These are phyloP conservation scores for Barbus barbus DNA, from an alignment of 2,113 vertebrate genomes.

Conservation along the genomic window DNA sequence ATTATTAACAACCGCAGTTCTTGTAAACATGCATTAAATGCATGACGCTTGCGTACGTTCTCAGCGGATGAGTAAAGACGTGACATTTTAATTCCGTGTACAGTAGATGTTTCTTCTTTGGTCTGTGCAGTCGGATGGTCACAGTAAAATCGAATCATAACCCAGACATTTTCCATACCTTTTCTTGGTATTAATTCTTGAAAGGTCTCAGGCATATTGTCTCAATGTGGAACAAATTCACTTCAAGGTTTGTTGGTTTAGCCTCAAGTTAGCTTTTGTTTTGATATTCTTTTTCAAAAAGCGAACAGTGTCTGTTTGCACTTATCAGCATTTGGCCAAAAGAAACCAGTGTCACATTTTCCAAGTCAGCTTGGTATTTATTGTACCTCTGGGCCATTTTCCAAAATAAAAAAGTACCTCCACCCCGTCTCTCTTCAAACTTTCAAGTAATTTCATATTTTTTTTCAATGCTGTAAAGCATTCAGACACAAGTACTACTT, in stretches of 20 bases:
- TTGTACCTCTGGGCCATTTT: slow-evolving; percentile 1
- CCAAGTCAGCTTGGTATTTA: slow-evolving; percentile 2
- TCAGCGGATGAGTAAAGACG: not conserved
- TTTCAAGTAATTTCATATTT: not conserved
- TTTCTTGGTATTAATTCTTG: not conserved
- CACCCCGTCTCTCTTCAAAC: not conserved
- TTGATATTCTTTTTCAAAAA: not conserved
- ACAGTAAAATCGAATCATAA: not conserved
- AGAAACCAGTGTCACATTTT: slow-evolving; percentile 25
- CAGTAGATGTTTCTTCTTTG: not conserved
- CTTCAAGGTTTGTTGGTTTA: slow-evolving; percentile 31
- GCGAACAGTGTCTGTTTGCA: not conserved
- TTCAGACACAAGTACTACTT: not conserved
- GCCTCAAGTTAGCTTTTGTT: slow-evolving; percentile 21
- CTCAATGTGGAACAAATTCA: slow-evolving; percentile 7
- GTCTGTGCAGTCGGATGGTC: not conserved
- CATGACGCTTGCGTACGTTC: not conserved
- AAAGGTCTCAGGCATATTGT: not conserved
- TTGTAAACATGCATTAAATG: not conserved
- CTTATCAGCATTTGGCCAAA: slow-evolving; percentile 35
- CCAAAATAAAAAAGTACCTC: not conserved
- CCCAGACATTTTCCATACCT: not conserved
- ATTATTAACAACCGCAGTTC: not conserved
- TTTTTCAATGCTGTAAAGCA: not conserved
- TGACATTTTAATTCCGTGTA: not conserved